These are phyloP conservation scores for Ciconia stormi DNA, from an alignment of 2,113 vertebrate genomes.

Conservation along the genomic window DNA sequence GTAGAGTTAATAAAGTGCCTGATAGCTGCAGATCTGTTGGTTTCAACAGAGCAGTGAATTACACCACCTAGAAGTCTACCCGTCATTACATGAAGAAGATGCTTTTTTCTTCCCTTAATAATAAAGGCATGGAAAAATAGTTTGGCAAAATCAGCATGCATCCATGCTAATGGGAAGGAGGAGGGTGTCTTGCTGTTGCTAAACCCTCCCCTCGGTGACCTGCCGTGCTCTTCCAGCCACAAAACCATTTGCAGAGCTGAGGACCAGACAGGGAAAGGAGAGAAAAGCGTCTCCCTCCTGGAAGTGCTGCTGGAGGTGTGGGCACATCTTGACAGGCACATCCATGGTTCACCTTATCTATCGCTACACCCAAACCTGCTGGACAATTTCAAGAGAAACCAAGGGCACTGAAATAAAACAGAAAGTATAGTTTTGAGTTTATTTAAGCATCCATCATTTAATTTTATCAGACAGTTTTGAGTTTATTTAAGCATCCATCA, in stretches of 20 bases:
- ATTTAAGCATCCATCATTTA: not conserved
- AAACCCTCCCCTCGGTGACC: not conserved
- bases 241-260: not conserved
- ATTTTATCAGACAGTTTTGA: not conserved
- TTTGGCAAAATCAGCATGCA: not conserved
- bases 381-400: conserved; percentile 22
- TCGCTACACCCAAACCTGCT: conserved; percentile 16
- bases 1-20: not conserved
- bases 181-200: not conserved
- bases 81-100: not conserved
- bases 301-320: not conserved
- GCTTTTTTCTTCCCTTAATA: not conserved
- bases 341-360: not conserved
- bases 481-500: not conserved
- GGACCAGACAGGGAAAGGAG: not conserved
- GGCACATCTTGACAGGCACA: not conserved
- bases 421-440: not conserved
- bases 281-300: not conserved
- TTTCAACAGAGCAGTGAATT: not conserved
- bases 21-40: not conserved
- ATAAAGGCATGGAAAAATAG: not conserved
- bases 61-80: not conserved
- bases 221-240: not conserved
- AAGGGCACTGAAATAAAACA: not conserved
- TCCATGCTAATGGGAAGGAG: not conserved